Evolutionary conservation across 2,888 invertebrate species (phyloP), one percentile per base, ranked within the genome.

Genomic region (Noctua comes): DNA sequence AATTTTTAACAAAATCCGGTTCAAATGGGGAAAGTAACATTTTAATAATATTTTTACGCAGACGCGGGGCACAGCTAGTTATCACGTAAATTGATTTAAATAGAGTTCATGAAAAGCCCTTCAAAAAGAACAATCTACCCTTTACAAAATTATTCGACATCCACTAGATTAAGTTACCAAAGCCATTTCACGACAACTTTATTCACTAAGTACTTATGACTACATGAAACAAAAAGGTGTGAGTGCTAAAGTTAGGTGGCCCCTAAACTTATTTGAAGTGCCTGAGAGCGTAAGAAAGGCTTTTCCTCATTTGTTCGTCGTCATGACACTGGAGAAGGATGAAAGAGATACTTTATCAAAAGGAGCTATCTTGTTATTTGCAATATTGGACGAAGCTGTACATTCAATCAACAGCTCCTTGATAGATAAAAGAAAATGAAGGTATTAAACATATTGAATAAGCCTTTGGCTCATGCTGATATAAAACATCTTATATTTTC

Each of bases 171-270:
- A 73, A 66, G 40, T 76, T 73, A 57, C 57, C 36, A 51, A 75
- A 79, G 27, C 43, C 46, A 68, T 68, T 48, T 46, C 46, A 62
- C 27, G 73, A 43, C 43, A 80, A 77, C 66, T 80, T 75, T 64
- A 79, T 77, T 75, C 64, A 74, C 80, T 80, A 80, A 72, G 59
- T 79, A 73, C 72, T 83, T 70, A 82, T 46, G 36, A 76, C 68
- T 69, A 75, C 73, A 80, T 79, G 77, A 69, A 90, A 88, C 87
- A 88, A 90, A 91, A 90, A 85, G 79, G 87, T 85, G 80, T 77
- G 84, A 89, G 85, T 86, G 86, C 83, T 27, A 87, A 90, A 86
- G 86, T 90, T 86, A 72, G 84, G 85, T 76, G 83, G 81, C 85
- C 88, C 90, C 87, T 73, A 88, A 91, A 91, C 88, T 90, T 89